phyloP scores from a whole-genome alignment of 2,888 invertebrate species.

The Drymonia ruficornis region DNA sequence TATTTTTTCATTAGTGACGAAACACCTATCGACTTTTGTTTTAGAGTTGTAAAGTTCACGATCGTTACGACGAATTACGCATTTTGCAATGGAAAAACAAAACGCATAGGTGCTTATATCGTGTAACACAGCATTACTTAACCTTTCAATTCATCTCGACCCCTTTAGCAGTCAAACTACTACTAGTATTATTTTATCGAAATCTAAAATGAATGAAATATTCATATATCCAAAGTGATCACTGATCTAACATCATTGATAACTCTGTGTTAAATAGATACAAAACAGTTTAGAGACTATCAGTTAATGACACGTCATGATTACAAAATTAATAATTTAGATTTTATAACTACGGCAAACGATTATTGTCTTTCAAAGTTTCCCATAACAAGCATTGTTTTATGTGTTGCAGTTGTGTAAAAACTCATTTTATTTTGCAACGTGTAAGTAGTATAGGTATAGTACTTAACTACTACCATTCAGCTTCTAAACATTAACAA shows the following conservation, averaged over 20 bases:
- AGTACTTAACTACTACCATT: too few relatives aligned
- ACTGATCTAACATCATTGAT: not conserved
- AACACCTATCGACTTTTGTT: constrained; percentile 49
- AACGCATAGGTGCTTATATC: too few relatives aligned
- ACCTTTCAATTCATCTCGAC: not conserved
- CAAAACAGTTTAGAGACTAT: constrained; percentile 9
- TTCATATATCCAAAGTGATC: not conserved
- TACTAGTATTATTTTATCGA: not conserved
- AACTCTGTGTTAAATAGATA: constrained; percentile 1
- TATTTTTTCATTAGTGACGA: constrained; percentile 70
- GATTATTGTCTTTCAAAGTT: constrained; percentile 58
- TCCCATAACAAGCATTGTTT: constrained; percentile 71
- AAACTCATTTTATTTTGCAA: constrained; percentile 69
- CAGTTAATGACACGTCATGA: constrained; percentile 40
- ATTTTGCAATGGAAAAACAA: not conserved
- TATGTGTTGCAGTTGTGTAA: constrained; percentile 66
- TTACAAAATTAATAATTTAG: constrained; percentile 29
- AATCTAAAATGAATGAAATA: not conserved
- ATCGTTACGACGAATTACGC: constrained; percentile 1
- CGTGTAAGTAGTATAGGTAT: constrained; percentile 4
- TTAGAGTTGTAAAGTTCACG: constrained; percentile 23
- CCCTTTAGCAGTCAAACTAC: not conserved
- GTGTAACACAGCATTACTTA: not conserved
- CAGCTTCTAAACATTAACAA: too few relatives aligned
- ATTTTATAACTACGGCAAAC: constrained; percentile 56